A percentile compares a stretch with the other conserved stretches of the same genome.
These are phyloP conservation scores for Neodiprion pinetum DNA, from an alignment of 1,140 invertebrate genomes.

Conservation along the genomic window DNA sequence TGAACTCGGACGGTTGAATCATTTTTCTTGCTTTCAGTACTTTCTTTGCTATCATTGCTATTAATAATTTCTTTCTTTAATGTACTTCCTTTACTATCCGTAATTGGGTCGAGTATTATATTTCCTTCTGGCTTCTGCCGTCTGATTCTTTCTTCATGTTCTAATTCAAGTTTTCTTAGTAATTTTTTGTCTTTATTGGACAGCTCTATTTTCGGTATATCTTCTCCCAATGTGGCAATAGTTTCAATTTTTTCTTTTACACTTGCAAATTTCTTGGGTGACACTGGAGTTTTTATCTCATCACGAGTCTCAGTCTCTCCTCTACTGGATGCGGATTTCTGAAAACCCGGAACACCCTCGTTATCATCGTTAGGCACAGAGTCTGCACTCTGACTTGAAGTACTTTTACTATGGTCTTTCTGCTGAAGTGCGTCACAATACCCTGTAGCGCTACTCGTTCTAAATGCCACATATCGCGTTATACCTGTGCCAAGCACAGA, in stretches of 20 bases:
- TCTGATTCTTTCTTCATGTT: constrained; percentile 52
- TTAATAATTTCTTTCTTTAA: neutral
- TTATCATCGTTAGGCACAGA: neutral
- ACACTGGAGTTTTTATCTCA: constrained; percentile 12
- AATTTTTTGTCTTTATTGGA: constrained; percentile 56
- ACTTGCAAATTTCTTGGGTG: constrained; percentile 47
- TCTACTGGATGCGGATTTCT: neutral
- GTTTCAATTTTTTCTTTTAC: constrained; percentile 60
- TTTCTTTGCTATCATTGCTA: constrained; percentile 18
- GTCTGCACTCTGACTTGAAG: neutral
- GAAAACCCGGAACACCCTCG: neutral
- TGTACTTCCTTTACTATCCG: neutral
- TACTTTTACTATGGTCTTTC: neutral
- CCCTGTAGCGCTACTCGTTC: neutral
- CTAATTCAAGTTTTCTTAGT: constrained; percentile 51
- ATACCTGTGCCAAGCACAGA: neutral
- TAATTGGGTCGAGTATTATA: neutral
- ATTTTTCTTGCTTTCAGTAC: neutral
- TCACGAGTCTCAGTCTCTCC: neutral
- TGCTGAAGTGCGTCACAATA: neutral
- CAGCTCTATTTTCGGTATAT: constrained; percentile 54
- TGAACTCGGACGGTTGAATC: constrained; percentile 17
- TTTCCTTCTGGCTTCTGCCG: constrained; percentile 14
- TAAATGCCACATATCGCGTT: neutral
- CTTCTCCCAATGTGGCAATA: constrained; percentile 35